phyloP scores from a whole-genome alignment of 2,797 vertebrate species.

The Austrolebias charrua region DNA sequence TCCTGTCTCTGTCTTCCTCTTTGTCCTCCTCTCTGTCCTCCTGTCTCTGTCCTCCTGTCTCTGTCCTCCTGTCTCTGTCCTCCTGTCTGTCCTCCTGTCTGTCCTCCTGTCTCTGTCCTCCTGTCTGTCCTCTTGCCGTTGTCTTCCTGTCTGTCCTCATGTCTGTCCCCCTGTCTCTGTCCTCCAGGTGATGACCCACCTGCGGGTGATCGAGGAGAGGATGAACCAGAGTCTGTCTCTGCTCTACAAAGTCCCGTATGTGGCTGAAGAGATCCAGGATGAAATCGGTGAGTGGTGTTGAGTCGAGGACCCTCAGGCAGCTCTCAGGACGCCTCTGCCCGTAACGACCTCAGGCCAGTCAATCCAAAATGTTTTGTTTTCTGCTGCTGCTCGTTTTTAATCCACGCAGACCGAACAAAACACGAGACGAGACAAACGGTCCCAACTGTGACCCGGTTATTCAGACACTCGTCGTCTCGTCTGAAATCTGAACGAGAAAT shows the following conservation, averaged over 20 bases:
- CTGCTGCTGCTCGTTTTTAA: not conserved
- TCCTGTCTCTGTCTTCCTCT: too few species aligned
- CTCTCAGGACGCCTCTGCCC: constrained; percentile 12
- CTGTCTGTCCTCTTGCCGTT: too few species aligned
- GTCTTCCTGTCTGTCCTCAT: too few species aligned
- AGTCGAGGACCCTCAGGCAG: not conserved
- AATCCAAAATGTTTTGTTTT: constrained; percentile 25
- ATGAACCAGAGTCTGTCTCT: constrained; percentile 98
- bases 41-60: too few species aligned
- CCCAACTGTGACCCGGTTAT: constrained; percentile 21
- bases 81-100: too few species aligned
- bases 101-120: too few species aligned
- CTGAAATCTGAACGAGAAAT: constrained; percentile 4
- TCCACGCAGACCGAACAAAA: constrained; percentile 12
- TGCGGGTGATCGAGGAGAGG: constrained; percentile 95
- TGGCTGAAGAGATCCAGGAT: constrained; percentile 96
- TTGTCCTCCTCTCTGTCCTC: too few species aligned
- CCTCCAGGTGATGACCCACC: constrained; percentile 94
- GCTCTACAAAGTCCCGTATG: constrained; percentile 95
- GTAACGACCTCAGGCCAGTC: constrained; percentile 8
- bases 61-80: too few species aligned
- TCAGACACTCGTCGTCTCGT: constrained; percentile 10
- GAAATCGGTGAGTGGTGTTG: constrained; percentile 82
- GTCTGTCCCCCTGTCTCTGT: constrained; percentile 3
- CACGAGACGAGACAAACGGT: not conserved